These are phyloP conservation scores for Bradysia coprophila DNA, from an alignment of 1,140 invertebrate species.

Conservation along the genomic window DNA sequence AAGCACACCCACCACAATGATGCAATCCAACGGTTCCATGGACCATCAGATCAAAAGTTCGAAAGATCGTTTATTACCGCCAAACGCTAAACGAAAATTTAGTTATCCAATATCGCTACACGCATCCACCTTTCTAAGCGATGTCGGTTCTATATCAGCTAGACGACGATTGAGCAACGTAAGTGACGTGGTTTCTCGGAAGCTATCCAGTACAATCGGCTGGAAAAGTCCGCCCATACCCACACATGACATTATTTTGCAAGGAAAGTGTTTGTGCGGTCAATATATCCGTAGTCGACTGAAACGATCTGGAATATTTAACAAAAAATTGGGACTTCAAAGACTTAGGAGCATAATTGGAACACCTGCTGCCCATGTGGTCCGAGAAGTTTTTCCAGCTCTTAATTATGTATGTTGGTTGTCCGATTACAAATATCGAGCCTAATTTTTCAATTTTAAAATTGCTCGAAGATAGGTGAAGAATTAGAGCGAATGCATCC, in stretches of 20 bases:
- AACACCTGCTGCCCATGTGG: slow-evolving; percentile 23
- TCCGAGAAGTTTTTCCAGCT: slow-evolving; percentile 38
- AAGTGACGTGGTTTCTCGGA: slow-evolving; percentile 44
- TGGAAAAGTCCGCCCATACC: slow-evolving; percentile 35
- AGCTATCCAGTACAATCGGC: slow-evolving; percentile 48
- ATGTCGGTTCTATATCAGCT: slow-evolving; percentile 14
- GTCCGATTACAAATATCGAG: background rate
- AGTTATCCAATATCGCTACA: slow-evolving; percentile 32
- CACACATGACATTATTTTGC: slow-evolving; percentile 32
- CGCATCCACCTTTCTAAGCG: slow-evolving; percentile 19
- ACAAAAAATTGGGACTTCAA: slow-evolving; percentile 48
- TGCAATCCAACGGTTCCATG: too few relatives aligned
- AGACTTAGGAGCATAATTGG: slow-evolving; percentile 38
- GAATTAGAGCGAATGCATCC: slow-evolving; percentile 48
- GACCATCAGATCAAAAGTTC: too few relatives aligned
- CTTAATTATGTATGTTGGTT: slow-evolving; percentile 17
- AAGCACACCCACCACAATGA: too few relatives aligned
- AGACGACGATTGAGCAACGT: slow-evolving; percentile 46
- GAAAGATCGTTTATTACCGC: background rate
- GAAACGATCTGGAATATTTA: slow-evolving; percentile 41
- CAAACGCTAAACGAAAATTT: slow-evolving; percentile 24
- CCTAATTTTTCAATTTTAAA: background rate
- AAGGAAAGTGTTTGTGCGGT: slow-evolving; percentile 40
- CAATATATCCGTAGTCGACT: slow-evolving; percentile 44
- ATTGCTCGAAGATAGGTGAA: slow-evolving; percentile 25